Base-by-base conservation (phyloP, 2,888 invertebrate genomes). In the Hirtodrosophila duncani region DNA sequence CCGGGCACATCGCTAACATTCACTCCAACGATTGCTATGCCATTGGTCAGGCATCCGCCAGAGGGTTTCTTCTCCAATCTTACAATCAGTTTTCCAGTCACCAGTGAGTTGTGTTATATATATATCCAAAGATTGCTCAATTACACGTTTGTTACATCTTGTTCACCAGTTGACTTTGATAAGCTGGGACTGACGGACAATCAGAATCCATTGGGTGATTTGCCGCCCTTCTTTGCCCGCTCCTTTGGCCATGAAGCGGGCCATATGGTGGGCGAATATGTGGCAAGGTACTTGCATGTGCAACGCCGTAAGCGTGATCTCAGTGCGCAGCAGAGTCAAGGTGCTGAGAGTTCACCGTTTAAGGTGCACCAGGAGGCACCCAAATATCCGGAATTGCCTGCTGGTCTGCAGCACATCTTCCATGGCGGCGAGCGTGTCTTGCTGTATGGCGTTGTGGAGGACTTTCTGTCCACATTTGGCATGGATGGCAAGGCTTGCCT, bases 131-230 rank as follows among this genome's bases (percentile, higher is more conserved):
- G 30, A 48, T 20, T 41, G 21, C n/a, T 53, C 36, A 38, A 42
- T 51, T 34, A 43, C 38, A 34, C 34, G 18, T 24, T 14, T 24
- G 9, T 14, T 16, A 13, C 3, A 24, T 11, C 30, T 23, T 3
- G 11, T 11, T 24, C 27, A 20, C 2, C 88, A 95, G 95, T 95
- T 85, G 94, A 94, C 82, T 94, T 95, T 83, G 94, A 94, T 86
- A 93, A 93, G 84, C 87, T 95, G 63, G 95, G 95, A 8, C 85
- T 95, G 68, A 95, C 95, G n/a, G 95, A 95, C 83, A 94, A 95
- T 83, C 93, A 94, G 83, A 95, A 95, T 87, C 95, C 95, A 0
- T 92, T 93, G 79, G 95, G 95, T 9, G 92, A 92, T 30, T 85
- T 94, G 45, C 94, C 94, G 0, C 92, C 94, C 0, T 88, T 94